phyloP scores from a whole-genome alignment of 2,797 vertebrate species.

The Hyperoplus lanceolatus region DNA sequence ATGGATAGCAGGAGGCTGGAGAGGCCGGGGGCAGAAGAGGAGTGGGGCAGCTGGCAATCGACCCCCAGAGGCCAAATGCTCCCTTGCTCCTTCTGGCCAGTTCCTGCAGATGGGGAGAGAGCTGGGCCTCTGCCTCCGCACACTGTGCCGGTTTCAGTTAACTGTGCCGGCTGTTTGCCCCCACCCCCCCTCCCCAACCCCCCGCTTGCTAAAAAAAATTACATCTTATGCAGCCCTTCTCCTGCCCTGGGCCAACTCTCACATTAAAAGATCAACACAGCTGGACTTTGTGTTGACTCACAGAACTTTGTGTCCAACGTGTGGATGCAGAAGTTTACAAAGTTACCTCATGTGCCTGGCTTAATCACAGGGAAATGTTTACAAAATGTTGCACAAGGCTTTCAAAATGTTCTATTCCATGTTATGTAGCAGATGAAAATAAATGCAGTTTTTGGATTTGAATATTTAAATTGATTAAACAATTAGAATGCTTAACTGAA shows the following conservation, averaged over 20 bases:
- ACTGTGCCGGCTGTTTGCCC: slow-evolving; percentile 65
- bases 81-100: slow-evolving; percentile 58
- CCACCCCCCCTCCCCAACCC: too few species aligned
- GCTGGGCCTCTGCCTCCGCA: slow-evolving; percentile 51
- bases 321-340: slow-evolving; percentile 16
- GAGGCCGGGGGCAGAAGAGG: slow-evolving; percentile 34
- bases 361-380: slow-evolving; percentile 10
- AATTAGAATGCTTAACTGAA: neutral
- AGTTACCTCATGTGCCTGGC: neutral
- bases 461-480: neutral
- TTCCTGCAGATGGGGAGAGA: slow-evolving; percentile 62
- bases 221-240: slow-evolving; percentile 35
- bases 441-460: slow-evolving; percentile 1
- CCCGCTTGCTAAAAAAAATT: slow-evolving; percentile 48
- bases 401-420: neutral
- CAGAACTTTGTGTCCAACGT: slow-evolving; percentile 10
- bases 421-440: slow-evolving; percentile 1
- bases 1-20: slow-evolving; percentile 39
- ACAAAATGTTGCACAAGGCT: neutral
- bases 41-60: slow-evolving; percentile 59
- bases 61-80: slow-evolving; percentile 58
- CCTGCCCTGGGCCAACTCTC: slow-evolving; percentile 21
- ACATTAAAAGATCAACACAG: slow-evolving; percentile 37
- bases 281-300: slow-evolving; percentile 7
- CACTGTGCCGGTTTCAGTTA: slow-evolving; percentile 68